phyloP scores from a whole-genome alignment of 2,113 vertebrate species.

The Pelusios castaneus region DNA sequence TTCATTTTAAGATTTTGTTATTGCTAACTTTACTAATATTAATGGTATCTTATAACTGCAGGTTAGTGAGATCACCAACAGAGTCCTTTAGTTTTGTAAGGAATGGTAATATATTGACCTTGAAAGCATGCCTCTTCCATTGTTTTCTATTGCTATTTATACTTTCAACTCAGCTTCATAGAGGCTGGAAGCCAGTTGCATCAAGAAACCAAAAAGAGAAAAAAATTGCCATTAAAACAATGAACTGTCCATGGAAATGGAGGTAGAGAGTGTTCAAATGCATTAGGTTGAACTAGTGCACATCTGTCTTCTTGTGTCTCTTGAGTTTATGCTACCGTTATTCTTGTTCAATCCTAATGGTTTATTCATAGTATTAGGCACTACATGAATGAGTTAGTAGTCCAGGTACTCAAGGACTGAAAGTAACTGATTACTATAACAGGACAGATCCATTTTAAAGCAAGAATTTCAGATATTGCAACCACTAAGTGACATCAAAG shows the following conservation, averaged over 20 bases:
- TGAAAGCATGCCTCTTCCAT: neutral
- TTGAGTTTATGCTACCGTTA: constrained; percentile 14
- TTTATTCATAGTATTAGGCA: constrained; percentile 64
- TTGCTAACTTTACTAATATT: neutral
- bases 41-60: neutral
- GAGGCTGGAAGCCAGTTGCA: neutral
- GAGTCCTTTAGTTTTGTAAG: neutral
- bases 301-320: constrained; percentile 8
- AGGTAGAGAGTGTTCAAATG: neutral
- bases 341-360: constrained; percentile 31
- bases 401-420: neutral
- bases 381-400: constrained; percentile 40
- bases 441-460: neutral
- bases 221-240: neutral
- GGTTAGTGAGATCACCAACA: neutral
- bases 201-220: constrained; percentile 31
- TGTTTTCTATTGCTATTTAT: neutral
- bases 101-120: neutral
- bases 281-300: constrained; percentile 20
- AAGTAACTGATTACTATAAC: neutral
- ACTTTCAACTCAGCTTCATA: neutral
- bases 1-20: neutral
- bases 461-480: neutral
- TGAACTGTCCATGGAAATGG: neutral
- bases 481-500: neutral